These are phyloP conservation scores for Chamaedrilus cognettii DNA, from an alignment of 2,888 invertebrate species.

Conservation along the genomic window DNA sequence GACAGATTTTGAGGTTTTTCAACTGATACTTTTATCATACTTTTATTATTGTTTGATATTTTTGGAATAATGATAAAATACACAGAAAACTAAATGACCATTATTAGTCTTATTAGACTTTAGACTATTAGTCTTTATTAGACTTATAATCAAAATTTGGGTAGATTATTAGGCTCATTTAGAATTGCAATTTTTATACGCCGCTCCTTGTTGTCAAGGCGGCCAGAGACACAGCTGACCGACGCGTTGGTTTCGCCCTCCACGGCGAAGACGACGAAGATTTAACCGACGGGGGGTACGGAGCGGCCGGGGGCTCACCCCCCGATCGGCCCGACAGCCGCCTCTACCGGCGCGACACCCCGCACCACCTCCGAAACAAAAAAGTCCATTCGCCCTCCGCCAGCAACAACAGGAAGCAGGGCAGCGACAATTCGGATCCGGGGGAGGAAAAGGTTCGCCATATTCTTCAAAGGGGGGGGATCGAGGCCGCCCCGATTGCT, in stretches of 20 bases:
- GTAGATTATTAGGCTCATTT: no score
- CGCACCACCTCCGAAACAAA: slow-evolving; percentile 98
- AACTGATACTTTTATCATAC: no score
- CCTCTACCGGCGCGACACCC: slow-evolving; percentile 91
- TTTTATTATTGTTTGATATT: no score
- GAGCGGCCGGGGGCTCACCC: slow-evolving; percentile 46
- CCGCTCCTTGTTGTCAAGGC: no score
- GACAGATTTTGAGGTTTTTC: no score
- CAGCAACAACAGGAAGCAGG: neutral
- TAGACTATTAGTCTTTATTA: no score
- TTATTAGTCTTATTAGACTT: no score
- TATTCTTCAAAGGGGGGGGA: slow-evolving; percentile 25
- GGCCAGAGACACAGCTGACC: neutral
- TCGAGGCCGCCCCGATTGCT: slow-evolving; percentile 6
- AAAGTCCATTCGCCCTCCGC: slow-evolving; percentile 26
- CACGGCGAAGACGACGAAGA: neutral
- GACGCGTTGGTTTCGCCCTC: slow-evolving; percentile 14
- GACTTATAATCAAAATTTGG: no score
- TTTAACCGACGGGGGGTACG: slow-evolving; percentile 25
- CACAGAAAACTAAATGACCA: no score
- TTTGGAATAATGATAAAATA: no score
- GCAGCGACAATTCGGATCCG: slow-evolving; percentile 39
- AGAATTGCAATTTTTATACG: no score
- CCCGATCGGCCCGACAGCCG: slow-evolving; percentile 46
- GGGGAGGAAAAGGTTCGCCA: slow-evolving; percentile 52